Evolutionary conservation across 2,113 vertebrate genomes (phyloP).

Genomic region (Trichomycterus rosablanca): DNA sequence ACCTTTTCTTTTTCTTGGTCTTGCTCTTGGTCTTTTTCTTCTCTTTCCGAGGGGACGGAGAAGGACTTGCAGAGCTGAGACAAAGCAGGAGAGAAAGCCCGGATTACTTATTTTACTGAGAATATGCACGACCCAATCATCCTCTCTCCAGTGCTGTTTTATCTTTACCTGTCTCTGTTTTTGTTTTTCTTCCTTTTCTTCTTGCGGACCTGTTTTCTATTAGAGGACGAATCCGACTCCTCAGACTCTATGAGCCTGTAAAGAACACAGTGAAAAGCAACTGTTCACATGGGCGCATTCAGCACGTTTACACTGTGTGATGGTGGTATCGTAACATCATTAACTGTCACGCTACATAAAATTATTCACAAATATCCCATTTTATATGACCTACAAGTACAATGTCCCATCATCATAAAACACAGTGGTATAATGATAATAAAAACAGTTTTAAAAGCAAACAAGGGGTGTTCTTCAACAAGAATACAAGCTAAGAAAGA

Average conservation of each 20-base stretch:
- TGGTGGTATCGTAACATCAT: no score
- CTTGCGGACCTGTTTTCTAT: constrained; percentile 78
- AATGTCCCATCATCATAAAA: no score
- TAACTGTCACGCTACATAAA: no score
- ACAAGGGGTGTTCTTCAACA: no score
- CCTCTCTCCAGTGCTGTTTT: not conserved
- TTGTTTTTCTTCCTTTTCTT: constrained; percentile 88
- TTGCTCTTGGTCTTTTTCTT: constrained; percentile 68
- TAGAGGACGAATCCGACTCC: constrained; percentile 73
- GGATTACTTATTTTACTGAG: not conserved
- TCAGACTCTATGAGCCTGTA: constrained; percentile 76
- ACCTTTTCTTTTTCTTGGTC: constrained; percentile 83
- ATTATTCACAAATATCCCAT: no score
- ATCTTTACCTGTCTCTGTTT: constrained; percentile 67
- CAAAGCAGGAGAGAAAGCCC: constrained; percentile 6
- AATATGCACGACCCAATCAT: no score
- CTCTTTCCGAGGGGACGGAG: constrained; percentile 69
- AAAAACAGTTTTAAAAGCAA: no score
- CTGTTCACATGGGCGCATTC: no score
- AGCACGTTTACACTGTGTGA: not conserved
- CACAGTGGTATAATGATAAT: no score
- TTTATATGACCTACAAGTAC: no score
- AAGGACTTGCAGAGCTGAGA: constrained; percentile 76
- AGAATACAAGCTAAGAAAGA: no score
- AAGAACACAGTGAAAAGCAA: not conserved